Evolutionary conservation across 35 echinoderm and acorn worm species (phyloP).

Genomic region (Ptychodera flava): DNA sequence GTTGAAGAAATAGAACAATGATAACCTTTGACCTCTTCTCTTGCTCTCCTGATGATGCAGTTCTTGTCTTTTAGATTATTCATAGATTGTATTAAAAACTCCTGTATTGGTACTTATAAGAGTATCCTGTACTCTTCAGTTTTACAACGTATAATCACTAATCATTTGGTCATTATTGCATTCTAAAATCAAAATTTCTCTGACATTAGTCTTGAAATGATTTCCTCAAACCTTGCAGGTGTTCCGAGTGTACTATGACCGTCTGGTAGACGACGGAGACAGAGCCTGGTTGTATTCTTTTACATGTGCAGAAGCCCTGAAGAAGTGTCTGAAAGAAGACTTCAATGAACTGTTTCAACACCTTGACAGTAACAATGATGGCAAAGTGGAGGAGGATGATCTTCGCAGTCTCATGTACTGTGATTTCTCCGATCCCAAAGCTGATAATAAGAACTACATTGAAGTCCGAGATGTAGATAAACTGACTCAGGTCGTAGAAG

Average conservation of each 20-base stretch:
- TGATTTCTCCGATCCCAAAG: conserved; percentile 93
- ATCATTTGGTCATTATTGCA: no score
- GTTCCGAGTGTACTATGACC: conserved; percentile 94
- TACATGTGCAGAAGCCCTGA: conserved; percentile 32
- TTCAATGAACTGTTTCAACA: conserved; percentile 77
- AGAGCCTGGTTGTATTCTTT: conserved; percentile 64
- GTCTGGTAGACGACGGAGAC: conserved; percentile 80
- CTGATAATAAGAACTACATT: conserved; percentile 96
- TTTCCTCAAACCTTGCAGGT: no score
- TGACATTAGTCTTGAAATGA: no score
- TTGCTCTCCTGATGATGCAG: no score
- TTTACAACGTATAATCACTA: no score
- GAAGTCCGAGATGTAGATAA: conserved; percentile 74
- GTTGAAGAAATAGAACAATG: no score
- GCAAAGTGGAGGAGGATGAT: conserved; percentile 90
- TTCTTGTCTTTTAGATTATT: no score
- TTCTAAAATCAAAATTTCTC: no score
- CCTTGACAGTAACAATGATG: conserved; percentile 60
- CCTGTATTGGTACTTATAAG: no score
- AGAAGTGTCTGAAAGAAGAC: conserved; percentile 71
- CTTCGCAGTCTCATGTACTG: conserved; percentile 91
- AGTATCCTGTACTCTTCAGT: no score
- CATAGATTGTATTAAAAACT: no score
- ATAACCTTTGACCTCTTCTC: no score
- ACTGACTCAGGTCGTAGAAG: conserved; percentile 65